Conservation (phyloP, 2,888 invertebrate species). For the Oscheius onirici region DNA sequence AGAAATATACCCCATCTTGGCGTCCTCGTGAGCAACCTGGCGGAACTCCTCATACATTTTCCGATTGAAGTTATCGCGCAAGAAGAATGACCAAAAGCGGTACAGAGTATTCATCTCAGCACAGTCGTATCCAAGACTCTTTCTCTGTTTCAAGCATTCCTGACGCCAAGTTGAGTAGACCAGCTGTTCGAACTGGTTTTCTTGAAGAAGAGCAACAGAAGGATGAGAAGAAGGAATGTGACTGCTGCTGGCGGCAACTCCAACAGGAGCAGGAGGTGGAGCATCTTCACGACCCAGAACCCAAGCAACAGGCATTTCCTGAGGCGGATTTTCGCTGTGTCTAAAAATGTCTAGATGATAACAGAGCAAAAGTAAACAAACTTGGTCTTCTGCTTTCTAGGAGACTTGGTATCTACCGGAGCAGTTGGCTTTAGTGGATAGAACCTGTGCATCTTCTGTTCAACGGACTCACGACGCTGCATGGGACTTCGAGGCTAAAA, state of each 20-base stretch:
- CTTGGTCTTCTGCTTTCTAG: slow-evolving; percentile 84
- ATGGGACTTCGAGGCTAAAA: slow-evolving; percentile 70
- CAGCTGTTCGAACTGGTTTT: slow-evolving; percentile 96
- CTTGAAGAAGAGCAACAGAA: slow-evolving; percentile 89
- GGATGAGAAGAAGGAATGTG: slow-evolving; percentile 79
- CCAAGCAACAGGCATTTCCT: slow-evolving; percentile 95
- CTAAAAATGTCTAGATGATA: slow-evolving; percentile 29
- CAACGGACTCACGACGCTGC: slow-evolving; percentile 66
- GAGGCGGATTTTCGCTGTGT: slow-evolving; percentile 81
- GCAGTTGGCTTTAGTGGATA: slow-evolving; percentile 86
- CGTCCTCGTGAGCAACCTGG: slow-evolving; percentile 90
- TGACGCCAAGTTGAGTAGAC: slow-evolving; percentile 93
- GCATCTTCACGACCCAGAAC: slow-evolving; percentile 79
- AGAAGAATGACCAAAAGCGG: slow-evolving; percentile 99
- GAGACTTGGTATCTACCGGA: slow-evolving; percentile 76
- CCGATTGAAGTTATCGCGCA: slow-evolving; percentile 95
- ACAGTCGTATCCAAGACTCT: slow-evolving; percentile 89
- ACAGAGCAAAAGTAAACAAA: background rate
- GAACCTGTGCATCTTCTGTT: slow-evolving; percentile 79
- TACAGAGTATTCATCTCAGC: slow-evolving; percentile 99
- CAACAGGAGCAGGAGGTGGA: slow-evolving; percentile 46
- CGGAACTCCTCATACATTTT: slow-evolving; percentile 98
- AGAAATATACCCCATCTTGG: slow-evolving; percentile 80
- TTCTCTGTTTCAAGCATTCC: slow-evolving; percentile 92
- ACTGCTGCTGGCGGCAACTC: slow-evolving; percentile 50